A percentile compares a stretch with the other conserved stretches of the same genome.
Conservation (phyloP, 1,140 invertebrate species). For the Pogonognathellus flavescens region DNA sequence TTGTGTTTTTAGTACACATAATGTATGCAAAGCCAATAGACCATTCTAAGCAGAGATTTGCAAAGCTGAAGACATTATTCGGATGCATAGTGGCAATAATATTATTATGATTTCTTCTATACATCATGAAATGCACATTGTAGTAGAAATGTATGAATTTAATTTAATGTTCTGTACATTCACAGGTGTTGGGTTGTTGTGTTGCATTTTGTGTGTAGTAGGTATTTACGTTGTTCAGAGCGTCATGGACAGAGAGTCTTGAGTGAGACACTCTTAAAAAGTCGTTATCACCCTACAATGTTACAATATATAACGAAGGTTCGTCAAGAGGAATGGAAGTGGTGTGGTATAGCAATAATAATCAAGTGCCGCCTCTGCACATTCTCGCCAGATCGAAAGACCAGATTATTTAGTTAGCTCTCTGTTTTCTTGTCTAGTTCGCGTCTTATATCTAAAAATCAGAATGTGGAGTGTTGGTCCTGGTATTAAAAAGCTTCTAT, state of each 20-base stretch:
- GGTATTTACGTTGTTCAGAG: no score
- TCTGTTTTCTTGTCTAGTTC: neutral
- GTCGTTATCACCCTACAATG: constrained; percentile 20
- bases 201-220: no score
- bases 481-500: neutral
- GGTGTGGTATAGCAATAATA: neutral
- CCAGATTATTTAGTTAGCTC: constrained; percentile 8
- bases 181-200: no score
- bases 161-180: no score
- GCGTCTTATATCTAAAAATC: neutral
- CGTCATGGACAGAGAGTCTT: neutral
- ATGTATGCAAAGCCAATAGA: no score
- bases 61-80: no score
- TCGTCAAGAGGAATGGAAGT: constrained; percentile 22
- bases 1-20: no score
- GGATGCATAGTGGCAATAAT: no score
- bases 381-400: constrained; percentile 25
- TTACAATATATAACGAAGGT: neutral
- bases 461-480: constrained; percentile 4
- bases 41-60: no score
- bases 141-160: no score
- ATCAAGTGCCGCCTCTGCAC: constrained; percentile 22
- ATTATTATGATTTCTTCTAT: no score
- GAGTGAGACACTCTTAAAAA: constrained; percentile 36
- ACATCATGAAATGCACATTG: no score